Conservation (phyloP, 2,888 invertebrate genomes). For the Chloroclysta siterata region DNA sequence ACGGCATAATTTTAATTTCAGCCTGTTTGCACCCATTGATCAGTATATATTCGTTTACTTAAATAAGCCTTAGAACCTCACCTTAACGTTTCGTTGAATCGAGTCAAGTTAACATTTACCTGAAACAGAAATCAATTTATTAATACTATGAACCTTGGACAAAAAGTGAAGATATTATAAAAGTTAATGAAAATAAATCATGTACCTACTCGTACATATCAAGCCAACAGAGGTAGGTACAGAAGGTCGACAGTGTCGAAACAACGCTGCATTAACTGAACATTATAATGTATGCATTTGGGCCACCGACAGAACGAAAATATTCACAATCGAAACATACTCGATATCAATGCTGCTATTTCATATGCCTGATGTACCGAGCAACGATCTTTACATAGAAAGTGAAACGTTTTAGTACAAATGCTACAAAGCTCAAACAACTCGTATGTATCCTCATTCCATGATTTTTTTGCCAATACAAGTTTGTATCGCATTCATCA, state of each 20-base stretch:
- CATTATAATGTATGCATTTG: conserved; percentile 72
- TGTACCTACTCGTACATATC: conserved; percentile 45
- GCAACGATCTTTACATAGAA: conserved; percentile 10
- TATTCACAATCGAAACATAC: conserved; percentile 40
- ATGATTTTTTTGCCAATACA: not conserved
- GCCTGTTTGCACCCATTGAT: not conserved
- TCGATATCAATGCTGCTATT: conserved; percentile 28
- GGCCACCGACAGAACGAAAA: conserved; percentile 65
- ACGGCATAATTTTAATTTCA: not conserved
- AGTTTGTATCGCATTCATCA: not conserved
- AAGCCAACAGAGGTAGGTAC: conserved; percentile 52
- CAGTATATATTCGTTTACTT: not conserved
- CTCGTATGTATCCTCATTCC: not conserved
- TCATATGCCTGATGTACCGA: conserved; percentile 21
- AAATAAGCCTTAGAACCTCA: conserved; percentile 53
- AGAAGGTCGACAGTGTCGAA: conserved; percentile 75
- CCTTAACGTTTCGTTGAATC: conserved; percentile 60
- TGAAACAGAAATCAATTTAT: conserved; percentile 67
- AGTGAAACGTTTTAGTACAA: not conserved
- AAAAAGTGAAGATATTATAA: conserved; percentile 44
- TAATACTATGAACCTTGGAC: conserved; percentile 44
- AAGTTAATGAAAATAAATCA: conserved; percentile 55
- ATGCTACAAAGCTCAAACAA: not conserved
- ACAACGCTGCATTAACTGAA: conserved; percentile 63
- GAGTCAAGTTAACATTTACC: conserved; percentile 60